These are phyloP conservation scores for Saturnia pavonia DNA, from an alignment of 2,888 invertebrate species.

Conservation along the genomic window DNA sequence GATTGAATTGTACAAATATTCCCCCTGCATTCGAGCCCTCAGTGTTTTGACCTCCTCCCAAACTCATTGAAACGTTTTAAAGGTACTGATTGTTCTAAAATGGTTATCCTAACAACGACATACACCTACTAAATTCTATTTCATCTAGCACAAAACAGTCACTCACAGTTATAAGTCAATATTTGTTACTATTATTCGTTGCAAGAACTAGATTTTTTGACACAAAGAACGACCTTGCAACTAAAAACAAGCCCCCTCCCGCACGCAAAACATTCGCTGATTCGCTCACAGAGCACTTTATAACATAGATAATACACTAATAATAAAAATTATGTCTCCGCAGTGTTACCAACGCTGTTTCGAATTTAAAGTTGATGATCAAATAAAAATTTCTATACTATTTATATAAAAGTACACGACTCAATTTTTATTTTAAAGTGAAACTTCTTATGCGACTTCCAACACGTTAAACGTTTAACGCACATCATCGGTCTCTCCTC, in stretches of 20 bases:
- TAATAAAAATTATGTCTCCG: too few species aligned
- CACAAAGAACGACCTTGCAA: constrained; percentile 86
- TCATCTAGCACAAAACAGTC: constrained; percentile 64
- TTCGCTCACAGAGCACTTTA: too few species aligned
- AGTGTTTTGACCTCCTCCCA: constrained; percentile 86
- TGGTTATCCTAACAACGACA: constrained; percentile 59
- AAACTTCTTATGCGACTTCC: too few species aligned
- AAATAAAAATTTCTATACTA: too few species aligned
- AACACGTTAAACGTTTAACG: too few species aligned
- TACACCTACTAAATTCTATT: constrained; percentile 60
- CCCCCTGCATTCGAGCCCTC: constrained; percentile 91
- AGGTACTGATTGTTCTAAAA: constrained; percentile 58
- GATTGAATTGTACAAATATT: constrained; percentile 98
- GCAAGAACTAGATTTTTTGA: constrained; percentile 76
- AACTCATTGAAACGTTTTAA: constrained; percentile 90
- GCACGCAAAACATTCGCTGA: constrained; percentile 38
- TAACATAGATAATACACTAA: too few species aligned
- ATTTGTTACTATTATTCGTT: constrained; percentile 69
- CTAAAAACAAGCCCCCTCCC: constrained; percentile 79
- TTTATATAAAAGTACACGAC: too few species aligned
- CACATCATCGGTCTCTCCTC: too few species aligned
- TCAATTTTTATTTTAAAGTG: too few species aligned
- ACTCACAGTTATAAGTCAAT: constrained; percentile 61
- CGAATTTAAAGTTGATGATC: too few species aligned
- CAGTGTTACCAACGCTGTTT: too few species aligned